Evolutionary conservation across 2,113 vertebrate species (phyloP).

Genomic region (Cathartes aura): DNA sequence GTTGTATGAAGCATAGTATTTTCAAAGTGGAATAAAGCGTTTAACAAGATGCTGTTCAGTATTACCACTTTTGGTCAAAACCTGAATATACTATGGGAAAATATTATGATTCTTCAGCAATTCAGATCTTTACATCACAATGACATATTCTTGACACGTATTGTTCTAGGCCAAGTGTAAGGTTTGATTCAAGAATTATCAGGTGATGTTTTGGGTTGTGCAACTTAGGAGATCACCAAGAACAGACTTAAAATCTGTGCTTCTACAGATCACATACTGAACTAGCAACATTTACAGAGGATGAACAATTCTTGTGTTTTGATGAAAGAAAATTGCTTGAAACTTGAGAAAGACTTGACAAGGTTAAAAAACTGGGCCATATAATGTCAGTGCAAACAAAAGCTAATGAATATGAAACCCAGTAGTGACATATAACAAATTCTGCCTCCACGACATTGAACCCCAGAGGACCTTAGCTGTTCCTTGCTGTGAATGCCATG

Average conservation of each 20-base stretch:
- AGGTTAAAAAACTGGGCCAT: background rate
- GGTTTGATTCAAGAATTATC: background rate
- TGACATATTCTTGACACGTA: accelerated
- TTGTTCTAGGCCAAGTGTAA: background rate
- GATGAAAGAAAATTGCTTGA: background rate
- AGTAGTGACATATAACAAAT: background rate
- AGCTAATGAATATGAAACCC: background rate
- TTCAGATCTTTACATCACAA: background rate
- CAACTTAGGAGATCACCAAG: background rate
- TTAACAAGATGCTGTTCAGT: background rate
- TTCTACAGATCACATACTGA: background rate
- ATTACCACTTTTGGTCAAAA: background rate
- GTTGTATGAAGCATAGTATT: background rate
- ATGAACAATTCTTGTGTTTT: background rate
- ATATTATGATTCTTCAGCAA: background rate
- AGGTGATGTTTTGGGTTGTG: background rate
- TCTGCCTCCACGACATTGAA: background rate
- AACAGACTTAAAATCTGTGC: background rate
- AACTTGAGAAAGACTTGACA: background rate
- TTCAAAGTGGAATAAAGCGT: background rate
- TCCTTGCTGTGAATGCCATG: background rate
- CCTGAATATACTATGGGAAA: background rate
- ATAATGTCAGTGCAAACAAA: background rate
- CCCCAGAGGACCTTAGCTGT: background rate
- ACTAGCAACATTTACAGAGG: background rate